phyloP scores from a whole-genome alignment of 2,888 invertebrate species.

The Acrocera orbiculus region DNA sequence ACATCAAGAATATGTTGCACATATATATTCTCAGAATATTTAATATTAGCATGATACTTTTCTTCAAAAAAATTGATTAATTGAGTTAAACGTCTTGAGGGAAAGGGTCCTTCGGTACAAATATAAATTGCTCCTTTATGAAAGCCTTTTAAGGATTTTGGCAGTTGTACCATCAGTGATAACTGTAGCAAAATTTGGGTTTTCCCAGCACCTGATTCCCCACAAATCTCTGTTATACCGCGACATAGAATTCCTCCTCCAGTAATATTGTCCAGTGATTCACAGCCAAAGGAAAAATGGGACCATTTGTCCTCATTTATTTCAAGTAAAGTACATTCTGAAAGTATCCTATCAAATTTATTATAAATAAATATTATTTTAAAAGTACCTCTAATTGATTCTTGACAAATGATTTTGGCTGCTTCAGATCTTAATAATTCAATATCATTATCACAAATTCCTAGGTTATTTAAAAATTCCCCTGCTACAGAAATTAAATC shows the following conservation, averaged over 20 bases:
- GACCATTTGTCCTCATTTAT: slow-evolving; percentile 18
- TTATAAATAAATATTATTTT: too few relatives aligned
- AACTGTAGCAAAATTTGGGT: slow-evolving; percentile 58
- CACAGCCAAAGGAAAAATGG: slow-evolving; percentile 35
- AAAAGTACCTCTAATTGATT: slow-evolving; percentile 16
- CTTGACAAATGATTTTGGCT: slow-evolving; percentile 22
- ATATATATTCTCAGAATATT: slow-evolving; percentile 42
- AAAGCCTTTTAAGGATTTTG: slow-evolving; percentile 34
- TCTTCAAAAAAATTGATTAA: slow-evolving; percentile 29
- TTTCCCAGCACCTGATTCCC: slow-evolving; percentile 55
- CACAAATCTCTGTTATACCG: slow-evolving; percentile 57
- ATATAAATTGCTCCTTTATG: slow-evolving; percentile 44
- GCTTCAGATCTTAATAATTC: slow-evolving; percentile 23
- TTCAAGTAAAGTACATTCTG: too few relatives aligned
- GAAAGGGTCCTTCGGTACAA: slow-evolving; percentile 54
- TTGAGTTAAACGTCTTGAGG: slow-evolving; percentile 46
- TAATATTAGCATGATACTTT: slow-evolving; percentile 22
- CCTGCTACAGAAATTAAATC: slow-evolving; percentile 19
- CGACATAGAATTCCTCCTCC: slow-evolving; percentile 45
- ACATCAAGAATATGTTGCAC: slow-evolving; percentile 45
- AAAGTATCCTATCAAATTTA: too few relatives aligned
- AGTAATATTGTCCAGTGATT: slow-evolving; percentile 37
- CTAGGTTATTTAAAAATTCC: slow-evolving; percentile 17
- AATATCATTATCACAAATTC: slow-evolving; percentile 22
- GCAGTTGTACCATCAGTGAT: slow-evolving; percentile 45